Conservation (phyloP, 2,797 vertebrate species). For the Synanceia verrucosa region DNA sequence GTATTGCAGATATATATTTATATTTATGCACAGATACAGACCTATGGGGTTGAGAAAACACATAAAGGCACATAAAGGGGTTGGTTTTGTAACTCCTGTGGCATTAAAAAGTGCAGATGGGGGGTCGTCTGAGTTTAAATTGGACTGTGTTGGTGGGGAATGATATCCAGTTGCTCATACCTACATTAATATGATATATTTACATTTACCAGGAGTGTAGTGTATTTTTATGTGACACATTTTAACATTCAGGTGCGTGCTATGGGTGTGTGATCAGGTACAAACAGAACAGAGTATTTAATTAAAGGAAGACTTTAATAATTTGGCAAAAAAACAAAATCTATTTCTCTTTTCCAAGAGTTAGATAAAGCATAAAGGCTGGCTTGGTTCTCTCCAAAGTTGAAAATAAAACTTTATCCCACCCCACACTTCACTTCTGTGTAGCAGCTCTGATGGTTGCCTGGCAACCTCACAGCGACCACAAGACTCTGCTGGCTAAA, state of each 20-base stretch:
- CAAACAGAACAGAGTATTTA: background rate
- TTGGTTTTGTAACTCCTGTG: slow-evolving; percentile 8
- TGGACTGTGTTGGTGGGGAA: background rate
- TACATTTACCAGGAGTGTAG: background rate
- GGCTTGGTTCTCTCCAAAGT: background rate
- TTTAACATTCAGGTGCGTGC: background rate
- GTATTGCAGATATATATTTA: background rate
- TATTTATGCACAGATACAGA: slow-evolving; percentile 5
- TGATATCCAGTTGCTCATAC: background rate
- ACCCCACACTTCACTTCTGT: background rate
- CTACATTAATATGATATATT: background rate
- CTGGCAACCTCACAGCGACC: background rate
- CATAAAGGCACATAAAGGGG: background rate
- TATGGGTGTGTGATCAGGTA: background rate
- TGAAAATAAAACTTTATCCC: background rate
- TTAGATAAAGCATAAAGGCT: background rate
- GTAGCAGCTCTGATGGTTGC: background rate
- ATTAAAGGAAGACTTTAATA: background rate
- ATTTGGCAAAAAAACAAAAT: background rate
- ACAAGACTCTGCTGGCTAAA: background rate
- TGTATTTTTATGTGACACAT: background rate
- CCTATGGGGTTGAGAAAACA: background rate
- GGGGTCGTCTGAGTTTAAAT: background rate
- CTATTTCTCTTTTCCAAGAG: background rate
- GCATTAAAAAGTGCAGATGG: background rate